A percentile compares a stretch with the other conserved stretches of the same genome.
Conservation (phyloP, 2,797 vertebrate genomes). For the Rachycentron canadum region DNA sequence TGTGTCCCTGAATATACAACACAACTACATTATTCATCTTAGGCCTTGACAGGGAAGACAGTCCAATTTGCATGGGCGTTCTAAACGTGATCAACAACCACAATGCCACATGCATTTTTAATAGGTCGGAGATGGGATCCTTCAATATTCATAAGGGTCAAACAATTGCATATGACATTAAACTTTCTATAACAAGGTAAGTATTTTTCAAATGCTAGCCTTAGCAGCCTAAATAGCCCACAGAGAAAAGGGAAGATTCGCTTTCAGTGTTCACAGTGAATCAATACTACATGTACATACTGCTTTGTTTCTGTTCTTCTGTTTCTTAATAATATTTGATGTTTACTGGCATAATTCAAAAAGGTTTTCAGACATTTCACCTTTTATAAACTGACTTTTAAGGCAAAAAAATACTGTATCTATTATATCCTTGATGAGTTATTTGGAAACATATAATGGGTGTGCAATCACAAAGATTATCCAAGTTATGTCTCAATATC, state of each 20-base stretch:
- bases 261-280: constrained; percentile 36
- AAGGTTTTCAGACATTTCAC: background rate
- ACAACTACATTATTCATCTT: constrained; percentile 99
- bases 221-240: constrained; percentile 72
- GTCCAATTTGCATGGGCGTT: constrained; percentile 99
- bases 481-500: background rate
- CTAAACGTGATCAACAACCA: constrained; percentile 99
- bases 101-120: constrained; percentile 99
- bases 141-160: constrained; percentile 98
- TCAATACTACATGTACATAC: constrained; percentile 32
- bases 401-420: background rate
- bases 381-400: background rate
- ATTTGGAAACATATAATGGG: background rate
- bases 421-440: background rate
- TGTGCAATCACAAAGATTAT: background rate
- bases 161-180: constrained; percentile 94
- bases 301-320: constrained; percentile 25
- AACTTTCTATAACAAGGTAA: constrained; percentile 86
- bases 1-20: constrained; percentile 99
- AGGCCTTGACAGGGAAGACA: constrained; percentile 97
- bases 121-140: constrained; percentile 89
- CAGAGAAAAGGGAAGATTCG: constrained; percentile 64
- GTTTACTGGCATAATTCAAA: constrained; percentile 19
- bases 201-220: constrained; percentile 83
- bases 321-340: constrained; percentile 27